Percentiles rank a stretch among this genome's conserved stretches.
Conservation (phyloP, 2,113 vertebrate species). For the Fulmarus glacialis region DNA sequence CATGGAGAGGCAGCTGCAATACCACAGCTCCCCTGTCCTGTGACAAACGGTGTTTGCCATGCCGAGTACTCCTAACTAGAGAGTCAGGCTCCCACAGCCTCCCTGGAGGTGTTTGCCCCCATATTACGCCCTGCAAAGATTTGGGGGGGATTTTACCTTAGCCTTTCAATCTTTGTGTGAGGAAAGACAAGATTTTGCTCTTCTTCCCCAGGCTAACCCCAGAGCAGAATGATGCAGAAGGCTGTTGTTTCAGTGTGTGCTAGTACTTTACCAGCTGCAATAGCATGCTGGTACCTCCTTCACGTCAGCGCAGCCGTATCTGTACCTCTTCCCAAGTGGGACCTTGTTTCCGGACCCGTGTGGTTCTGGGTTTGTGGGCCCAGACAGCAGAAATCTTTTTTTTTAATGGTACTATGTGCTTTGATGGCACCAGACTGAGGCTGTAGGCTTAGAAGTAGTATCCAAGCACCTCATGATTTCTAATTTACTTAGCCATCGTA, state of each 20-base stretch:
- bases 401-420: background rate
- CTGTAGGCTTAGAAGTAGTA: background rate
- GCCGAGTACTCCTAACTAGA: background rate
- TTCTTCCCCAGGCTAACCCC: background rate
- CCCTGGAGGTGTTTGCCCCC: background rate
- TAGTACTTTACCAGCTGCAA: background rate
- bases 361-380: background rate
- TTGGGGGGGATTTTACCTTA: background rate
- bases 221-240: background rate
- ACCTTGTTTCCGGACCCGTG: background rate
- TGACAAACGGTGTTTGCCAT: background rate
- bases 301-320: background rate
- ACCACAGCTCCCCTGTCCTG: constrained; percentile 11
- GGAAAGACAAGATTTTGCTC: background rate
- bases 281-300: background rate
- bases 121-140: background rate
- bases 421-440: background rate
- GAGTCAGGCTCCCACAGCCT: background rate
- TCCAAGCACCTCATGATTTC: background rate
- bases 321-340: background rate
- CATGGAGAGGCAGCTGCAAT: background rate
- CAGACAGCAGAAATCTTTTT: background rate
- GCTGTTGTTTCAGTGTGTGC: background rate
- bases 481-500: background rate
- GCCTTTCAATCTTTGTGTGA: background rate